phyloP scores from a whole-genome alignment of 2,888 invertebrate genomes.

The Himalopsyche anomala region DNA sequence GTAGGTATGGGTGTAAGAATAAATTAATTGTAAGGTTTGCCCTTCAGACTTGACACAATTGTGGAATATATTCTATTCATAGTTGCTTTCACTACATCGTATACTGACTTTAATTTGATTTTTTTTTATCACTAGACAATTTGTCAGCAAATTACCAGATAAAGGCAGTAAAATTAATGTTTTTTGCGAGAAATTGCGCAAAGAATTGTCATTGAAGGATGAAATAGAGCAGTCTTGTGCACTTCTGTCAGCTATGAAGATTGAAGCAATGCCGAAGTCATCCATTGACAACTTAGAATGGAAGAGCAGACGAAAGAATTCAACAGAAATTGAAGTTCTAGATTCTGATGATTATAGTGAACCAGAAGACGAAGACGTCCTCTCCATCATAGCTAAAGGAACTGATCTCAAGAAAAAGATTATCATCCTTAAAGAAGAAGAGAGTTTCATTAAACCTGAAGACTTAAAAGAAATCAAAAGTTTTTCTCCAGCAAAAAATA shows the following conservation, averaged over 20 bases:
- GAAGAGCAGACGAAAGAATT: constrained; percentile 74
- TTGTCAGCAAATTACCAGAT: constrained; percentile 77
- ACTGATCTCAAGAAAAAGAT: constrained; percentile 75
- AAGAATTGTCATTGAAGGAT: constrained; percentile 74
- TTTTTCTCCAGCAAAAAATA: constrained; percentile 61
- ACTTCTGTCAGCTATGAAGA: constrained; percentile 75
- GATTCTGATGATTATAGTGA: constrained; percentile 80
- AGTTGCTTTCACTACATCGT: no score
- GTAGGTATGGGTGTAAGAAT: background rate
- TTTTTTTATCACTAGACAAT: constrained; percentile 70
- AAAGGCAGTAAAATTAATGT: constrained; percentile 78
- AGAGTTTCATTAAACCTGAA: constrained; percentile 74
- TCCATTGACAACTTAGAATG: constrained; percentile 79
- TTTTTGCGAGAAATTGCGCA: constrained; percentile 74
- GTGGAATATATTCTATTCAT: no score
- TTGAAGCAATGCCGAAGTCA: constrained; percentile 71
- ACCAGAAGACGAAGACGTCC: constrained; percentile 74
- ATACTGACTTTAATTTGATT: constrained; percentile 34
- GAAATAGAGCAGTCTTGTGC: constrained; percentile 75
- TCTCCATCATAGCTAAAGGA: constrained; percentile 78
- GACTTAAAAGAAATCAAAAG: constrained; percentile 73
- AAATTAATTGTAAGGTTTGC: background rate
- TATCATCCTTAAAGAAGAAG: constrained; percentile 72
- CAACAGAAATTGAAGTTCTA: constrained; percentile 69
- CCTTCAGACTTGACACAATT: no score